Conservation (phyloP, 2,888 invertebrate species). For the Capitulum mitella region DNA sequence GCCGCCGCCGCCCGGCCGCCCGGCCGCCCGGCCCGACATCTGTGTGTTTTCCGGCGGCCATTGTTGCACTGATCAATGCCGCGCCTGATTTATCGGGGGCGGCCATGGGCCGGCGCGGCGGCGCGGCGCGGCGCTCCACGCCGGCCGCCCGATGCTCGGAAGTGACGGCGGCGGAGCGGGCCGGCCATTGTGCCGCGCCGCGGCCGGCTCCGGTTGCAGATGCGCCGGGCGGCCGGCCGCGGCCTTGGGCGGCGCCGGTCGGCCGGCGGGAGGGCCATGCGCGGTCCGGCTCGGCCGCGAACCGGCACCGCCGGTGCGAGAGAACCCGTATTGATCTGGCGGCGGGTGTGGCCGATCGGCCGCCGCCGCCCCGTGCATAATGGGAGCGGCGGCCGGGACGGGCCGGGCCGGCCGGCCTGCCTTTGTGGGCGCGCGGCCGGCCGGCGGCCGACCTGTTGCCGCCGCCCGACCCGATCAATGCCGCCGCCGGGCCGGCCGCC, state of each 20-base stretch:
- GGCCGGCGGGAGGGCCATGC: slow-evolving; percentile 34
- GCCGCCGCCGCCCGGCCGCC: no score
- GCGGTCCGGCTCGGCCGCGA: background rate
- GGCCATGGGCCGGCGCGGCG: background rate
- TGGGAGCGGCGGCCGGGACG: background rate
- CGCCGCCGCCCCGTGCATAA: background rate
- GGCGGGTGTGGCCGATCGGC: background rate
- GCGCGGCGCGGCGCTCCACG: background rate
- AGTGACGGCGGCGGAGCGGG: background rate
- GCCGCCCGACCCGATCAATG: background rate
- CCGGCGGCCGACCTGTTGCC: background rate
- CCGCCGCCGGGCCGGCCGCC: background rate
- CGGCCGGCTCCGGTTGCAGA: slow-evolving; percentile 34
- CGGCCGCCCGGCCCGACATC: no score
- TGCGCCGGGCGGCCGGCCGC: slow-evolving; percentile 30
- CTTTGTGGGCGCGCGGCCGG: background rate
- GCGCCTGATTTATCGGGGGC: background rate
- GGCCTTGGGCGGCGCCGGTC: slow-evolving; percentile 33
- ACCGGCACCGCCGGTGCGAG: slow-evolving; percentile 13
- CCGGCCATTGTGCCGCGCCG: slow-evolving; percentile 28
- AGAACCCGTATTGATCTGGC: background rate
- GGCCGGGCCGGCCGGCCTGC: background rate
- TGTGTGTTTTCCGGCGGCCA: background rate
- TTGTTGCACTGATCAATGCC: slow-evolving; percentile 24
- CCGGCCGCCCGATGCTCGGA: background rate